Evolutionary conservation across 2,113 vertebrate species (phyloP), one percentile per base, ranked within the genome.

Genomic region (Amblyornis subalaris): DNA sequence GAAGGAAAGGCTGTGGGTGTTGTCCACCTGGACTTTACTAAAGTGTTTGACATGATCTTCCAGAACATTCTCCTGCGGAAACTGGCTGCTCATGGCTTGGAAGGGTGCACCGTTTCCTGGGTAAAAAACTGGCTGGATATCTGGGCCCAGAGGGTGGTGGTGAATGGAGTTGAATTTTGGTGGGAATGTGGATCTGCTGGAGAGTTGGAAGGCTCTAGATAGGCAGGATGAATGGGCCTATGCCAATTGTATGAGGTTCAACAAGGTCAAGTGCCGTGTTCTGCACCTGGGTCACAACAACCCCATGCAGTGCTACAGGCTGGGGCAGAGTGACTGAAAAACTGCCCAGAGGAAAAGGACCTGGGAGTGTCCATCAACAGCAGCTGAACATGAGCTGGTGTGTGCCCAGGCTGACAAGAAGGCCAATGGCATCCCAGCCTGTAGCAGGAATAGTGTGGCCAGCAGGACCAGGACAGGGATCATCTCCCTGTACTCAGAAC

Each of bases 91-190:
- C 14, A 18, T 18, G 50, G 26, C 31, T 54, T 31, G 23, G 8
- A 81, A 4, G 10, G 2, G 12, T 2, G 0, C 19, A 12, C 9
- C 14, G 9, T 40, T 58, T 6, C 0, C 26, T 54, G 12, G 38
- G 8, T 48, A 2, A 70, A 75, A 89, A 64, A 12, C 8, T 58
- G 20, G 2, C 31, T 71, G 23, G 14, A 38, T 48, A 10, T 14
- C 15, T 5, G 4, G 8, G 24, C 72, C 24, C 44, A 53, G 21
- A 64, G 11, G 8, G 7, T 58, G 13, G 10, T 33, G 7, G 10
- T 58, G 55, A 93, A 48, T n/a, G 23, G 5, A 48, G 10, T 44
- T 53, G 20, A 17, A 66, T 53, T 24, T 72, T 70, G 12, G 24
- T 2, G 2, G 21, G 28, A 40, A 28, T 19, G 12, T 33, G 53